Conservation (phyloP, 2,113 vertebrate species). For the Cavia porcellus region DNA sequence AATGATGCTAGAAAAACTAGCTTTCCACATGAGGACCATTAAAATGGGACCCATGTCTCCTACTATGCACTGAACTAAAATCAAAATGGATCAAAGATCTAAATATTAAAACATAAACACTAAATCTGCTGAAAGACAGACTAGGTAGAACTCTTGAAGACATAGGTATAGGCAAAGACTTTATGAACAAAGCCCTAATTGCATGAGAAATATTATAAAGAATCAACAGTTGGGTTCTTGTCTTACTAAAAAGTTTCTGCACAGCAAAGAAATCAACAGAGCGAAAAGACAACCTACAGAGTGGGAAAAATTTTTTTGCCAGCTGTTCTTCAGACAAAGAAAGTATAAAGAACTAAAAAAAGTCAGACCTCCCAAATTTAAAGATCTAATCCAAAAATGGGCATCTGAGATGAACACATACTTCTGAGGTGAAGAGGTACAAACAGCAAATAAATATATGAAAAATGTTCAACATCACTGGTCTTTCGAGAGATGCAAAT, state of each 20-base stretch:
- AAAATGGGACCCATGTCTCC: not conserved
- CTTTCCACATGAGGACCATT: not conserved
- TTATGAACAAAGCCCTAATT: not conserved
- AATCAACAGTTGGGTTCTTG: not conserved
- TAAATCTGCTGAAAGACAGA: not conserved
- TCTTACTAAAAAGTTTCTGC: not conserved
- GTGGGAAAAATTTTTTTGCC: not conserved
- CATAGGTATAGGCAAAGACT: not conserved
- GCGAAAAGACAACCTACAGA: not conserved
- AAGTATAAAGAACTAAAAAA: not conserved
- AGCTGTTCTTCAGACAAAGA: not conserved
- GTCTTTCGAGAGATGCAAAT: not conserved
- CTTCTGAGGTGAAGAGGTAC: not conserved
- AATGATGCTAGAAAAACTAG: not conserved
- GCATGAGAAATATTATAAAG: not conserved
- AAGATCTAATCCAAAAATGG: not conserved
- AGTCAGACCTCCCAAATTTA: not conserved
- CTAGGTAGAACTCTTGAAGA: not conserved
- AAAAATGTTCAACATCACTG: not conserved
- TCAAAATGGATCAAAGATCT: not conserved
- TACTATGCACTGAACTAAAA: not conserved
- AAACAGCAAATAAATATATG: not conserved
- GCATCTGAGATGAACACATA: not conserved
- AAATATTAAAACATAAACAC: not conserved
- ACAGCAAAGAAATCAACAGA: not conserved